Conservation (phyloP, 1,140 invertebrate species). For the Homarus americanus region DNA sequence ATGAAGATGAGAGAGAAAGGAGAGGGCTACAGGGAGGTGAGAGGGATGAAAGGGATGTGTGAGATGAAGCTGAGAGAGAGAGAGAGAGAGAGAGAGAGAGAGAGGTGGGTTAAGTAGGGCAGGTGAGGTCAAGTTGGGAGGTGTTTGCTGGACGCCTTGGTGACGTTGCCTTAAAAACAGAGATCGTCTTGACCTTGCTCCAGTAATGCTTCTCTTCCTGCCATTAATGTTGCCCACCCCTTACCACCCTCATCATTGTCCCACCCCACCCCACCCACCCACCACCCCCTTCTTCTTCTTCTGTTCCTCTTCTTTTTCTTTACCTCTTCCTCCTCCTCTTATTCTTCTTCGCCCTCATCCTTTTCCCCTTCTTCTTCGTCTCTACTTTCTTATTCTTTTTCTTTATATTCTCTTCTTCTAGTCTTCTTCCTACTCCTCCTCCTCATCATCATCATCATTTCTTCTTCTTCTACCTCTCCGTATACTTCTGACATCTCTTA, state of each 20-base stretch:
- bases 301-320: not conserved
- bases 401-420: no score
- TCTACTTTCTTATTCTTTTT: not conserved
- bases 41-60: not conserved
- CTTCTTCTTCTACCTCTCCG: no score
- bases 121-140: slow-evolving; percentile 6
- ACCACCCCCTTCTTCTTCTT: not conserved
- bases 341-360: not conserved
- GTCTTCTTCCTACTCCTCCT: not conserved
- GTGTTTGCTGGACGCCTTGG: not conserved
- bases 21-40: not conserved
- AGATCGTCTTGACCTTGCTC: slow-evolving; percentile 42
- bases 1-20: not conserved
- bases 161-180: slow-evolving; percentile 42
- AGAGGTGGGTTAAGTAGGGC: not conserved
- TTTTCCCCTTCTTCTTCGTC: not conserved
- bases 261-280: not conserved
- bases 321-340: not conserved
- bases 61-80: not conserved
- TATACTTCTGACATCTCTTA: no score
- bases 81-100: not conserved
- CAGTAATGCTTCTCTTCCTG: slow-evolving; percentile 50
- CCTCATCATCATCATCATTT: no score
- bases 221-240: slow-evolving; percentile 29
- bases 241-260: not conserved